These are phyloP conservation scores for Drosophila melanogaster DNA, from an alignment of 1,140 invertebrate genomes.

Conservation along the genomic window Release_6_plus_ISO1_MT NC_004354.4:12886001-12886500, in stretches of 20 bases:
- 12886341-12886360: slow-evolving; percentile 15
- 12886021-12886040: not conserved
- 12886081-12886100: slow-evolving; percentile 14
- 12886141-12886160: slow-evolving; percentile 25
- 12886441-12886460: not conserved
- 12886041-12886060: slow-evolving; percentile 22
- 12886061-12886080: slow-evolving; percentile 14
- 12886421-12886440: not conserved
- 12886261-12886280: slow-evolving; percentile 30
- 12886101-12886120: slow-evolving; percentile 22
- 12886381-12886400: not conserved
- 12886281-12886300: slow-evolving; percentile 22
- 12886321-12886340: slow-evolving; percentile 19
- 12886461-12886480: no score
- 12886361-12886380: slow-evolving; percentile 8
- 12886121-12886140: slow-evolving; percentile 38
- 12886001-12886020: not conserved
- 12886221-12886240: slow-evolving; percentile 38
- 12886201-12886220: slow-evolving; percentile 44
- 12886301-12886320: slow-evolving; percentile 37
- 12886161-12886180: not conserved
- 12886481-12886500: not conserved
- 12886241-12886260: slow-evolving; percentile 50
- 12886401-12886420: not conserved
- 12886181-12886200: slow-evolving; percentile 34